Percentiles rank a stretch among this genome's conserved stretches.
These are phyloP conservation scores for Tenthredo distinguenda DNA, from an alignment of 2,888 invertebrate species.

Conservation along the genomic window DNA sequence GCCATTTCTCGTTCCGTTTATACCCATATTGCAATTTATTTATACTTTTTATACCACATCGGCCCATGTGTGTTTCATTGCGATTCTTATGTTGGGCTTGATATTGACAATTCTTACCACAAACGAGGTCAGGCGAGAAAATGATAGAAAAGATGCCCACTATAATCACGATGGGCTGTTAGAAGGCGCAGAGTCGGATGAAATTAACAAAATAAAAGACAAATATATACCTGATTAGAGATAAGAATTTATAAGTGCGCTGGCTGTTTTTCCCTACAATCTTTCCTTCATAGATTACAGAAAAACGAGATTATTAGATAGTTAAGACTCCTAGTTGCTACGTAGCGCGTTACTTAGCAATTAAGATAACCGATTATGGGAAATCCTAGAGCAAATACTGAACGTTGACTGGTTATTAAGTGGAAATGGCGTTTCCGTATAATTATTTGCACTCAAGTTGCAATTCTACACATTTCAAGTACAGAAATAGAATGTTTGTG, in stretches of 20 bases:
- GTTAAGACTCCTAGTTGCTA: background rate
- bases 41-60: background rate
- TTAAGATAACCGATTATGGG: background rate
- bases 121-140: background rate
- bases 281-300: background rate
- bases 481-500: background rate
- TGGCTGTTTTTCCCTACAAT: background rate
- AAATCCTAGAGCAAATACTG: background rate
- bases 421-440: background rate
- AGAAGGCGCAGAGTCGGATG: background rate
- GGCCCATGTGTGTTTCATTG: background rate
- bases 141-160: background rate
- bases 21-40: background rate
- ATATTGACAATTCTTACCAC: background rate
- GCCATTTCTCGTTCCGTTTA: background rate
- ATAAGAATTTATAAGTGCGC: background rate
- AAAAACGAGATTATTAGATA: background rate
- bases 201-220: background rate
- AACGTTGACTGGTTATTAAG: background rate
- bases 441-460: background rate
- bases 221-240: background rate
- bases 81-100: background rate
- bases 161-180: background rate
- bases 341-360: background rate
- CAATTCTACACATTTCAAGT: background rate